A percentile compares a stretch with the other conserved stretches of the same genome.
Evolutionary conservation across 2,888 invertebrate genomes (phyloP).

Genomic region (Capitulum mitella): DNA sequence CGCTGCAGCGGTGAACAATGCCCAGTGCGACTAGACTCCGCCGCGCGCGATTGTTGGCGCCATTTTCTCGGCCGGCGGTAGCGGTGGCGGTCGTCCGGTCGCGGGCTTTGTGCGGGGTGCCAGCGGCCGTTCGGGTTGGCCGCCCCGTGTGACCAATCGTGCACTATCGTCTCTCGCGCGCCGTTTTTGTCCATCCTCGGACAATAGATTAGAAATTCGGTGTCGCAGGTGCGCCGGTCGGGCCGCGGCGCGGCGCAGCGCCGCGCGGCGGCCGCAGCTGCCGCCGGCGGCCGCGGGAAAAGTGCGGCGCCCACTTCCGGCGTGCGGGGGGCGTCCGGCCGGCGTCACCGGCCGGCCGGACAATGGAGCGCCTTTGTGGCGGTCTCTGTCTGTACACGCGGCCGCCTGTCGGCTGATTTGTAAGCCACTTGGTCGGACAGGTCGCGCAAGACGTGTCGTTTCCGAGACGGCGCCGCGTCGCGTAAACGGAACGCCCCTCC

Average conservation of each 20-base stretch:
- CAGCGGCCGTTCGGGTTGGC: conserved; percentile 1
- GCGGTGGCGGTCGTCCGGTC: not conserved
- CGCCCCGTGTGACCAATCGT: conserved; percentile 18
- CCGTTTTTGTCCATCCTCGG: not conserved
- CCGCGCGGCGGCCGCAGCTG: not conserved
- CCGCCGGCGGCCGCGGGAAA: not conserved
- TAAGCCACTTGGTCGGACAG: not conserved
- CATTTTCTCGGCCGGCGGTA: not conserved
- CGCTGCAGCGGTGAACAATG: no score
- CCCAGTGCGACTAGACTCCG: no score
- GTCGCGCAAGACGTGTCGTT: not conserved
- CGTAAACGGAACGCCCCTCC: not conserved
- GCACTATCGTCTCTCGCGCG: not conserved
- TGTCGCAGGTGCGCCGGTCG: not conserved
- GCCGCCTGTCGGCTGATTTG: conserved; percentile 4
- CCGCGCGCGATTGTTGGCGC: not conserved
- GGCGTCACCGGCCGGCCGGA: not conserved
- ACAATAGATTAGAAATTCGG: conserved; percentile 5
- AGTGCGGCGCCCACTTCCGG: not conserved
- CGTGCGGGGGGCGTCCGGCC: no score
- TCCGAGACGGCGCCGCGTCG: not conserved
- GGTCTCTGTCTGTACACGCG: not conserved
- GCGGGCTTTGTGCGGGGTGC: not conserved
- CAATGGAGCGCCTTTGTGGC: conserved; percentile 2
- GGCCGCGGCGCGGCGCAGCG: not conserved